Evolutionary conservation across 1,140 invertebrate genomes (phyloP), one percentile per base, ranked within the genome.

Genomic region (Meloidogyne exigua): DNA sequence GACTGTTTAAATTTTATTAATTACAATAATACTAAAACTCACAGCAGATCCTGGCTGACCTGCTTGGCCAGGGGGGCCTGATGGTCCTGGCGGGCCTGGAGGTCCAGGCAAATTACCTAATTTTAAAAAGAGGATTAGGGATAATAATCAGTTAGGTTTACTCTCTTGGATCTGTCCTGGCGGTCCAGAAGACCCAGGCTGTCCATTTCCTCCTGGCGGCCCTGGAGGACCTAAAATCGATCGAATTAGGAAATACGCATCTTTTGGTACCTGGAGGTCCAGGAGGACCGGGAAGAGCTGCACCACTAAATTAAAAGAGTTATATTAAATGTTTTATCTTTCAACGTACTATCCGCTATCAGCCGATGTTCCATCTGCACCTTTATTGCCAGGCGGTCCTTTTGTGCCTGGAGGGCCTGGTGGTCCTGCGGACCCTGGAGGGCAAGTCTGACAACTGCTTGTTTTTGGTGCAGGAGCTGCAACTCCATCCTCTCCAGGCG

Each of bases 371-470:
- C 71, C 71, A 32, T 57, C 49, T 62, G 39, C 15, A 12, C 71
- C 71, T 44, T 26, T 25, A 32, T 67, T 80, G 32, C 73, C 77
- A 21, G 77, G 28, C 36, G 42, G 78, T 18, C 73, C 77, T 23
- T 72, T 66, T 21, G 78, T 64, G 23, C 73, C 77, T 23, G 64
- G 62, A 25, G 32, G 39, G 32, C 73, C 78, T 18, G 79, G 62
- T 18, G 15, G 78, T 28, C 63, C 82, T 15, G 82, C 32, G n/a
- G 82, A 76, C 12, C 79, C 82, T n/a, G 76, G 64, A 25, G 81
- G 81, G 76, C 82, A 83, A 26, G 79, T 42, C 68, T 69, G 68
- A 81, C 71, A 63, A 66, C 73, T 32, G 80, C 69, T 18, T 15
- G 74, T 36, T 69, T 68, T 76, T 70, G 75, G 65, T 76, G 63